Base-by-base conservation (phyloP, 2,888 invertebrate species). In the Cephus spinipes region DNA sequence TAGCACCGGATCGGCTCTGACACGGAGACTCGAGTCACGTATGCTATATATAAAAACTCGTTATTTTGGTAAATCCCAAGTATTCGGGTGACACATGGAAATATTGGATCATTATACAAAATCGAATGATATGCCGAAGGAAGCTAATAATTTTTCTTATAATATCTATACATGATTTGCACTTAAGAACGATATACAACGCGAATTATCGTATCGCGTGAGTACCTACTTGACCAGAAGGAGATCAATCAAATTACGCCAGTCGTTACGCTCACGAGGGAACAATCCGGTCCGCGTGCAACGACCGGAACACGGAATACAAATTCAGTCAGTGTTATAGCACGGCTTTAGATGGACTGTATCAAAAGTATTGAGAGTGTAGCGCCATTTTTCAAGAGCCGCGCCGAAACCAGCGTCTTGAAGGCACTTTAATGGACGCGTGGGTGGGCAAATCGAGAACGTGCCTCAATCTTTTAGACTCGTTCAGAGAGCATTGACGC, bases 391-490 rank as follows among this genome's bases (percentile, higher is more conserved):
- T 23, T 23, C 55, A 55, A 55, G 55, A 55, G 2, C 23, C 9
- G 73, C 30, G 12, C 12, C 73, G 33, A 34, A 30, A 6, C 6
- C 74, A 35, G 68, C 73, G 74, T 74, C 75, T 77, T 30, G 69
- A 35, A 33, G 40, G 55, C 69, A 68, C 73, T 77, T 77, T 55
- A 55, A 55, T 55, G 55, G 55, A 55, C 23, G 55, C 55, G 55
- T 55, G 55, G 55, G 55, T 55, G 55, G 55, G 55, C 55, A 55
- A 55, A 55, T 23, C 55, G 23, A 55, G 55, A 55, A 55, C 23
- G 55, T 23, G 55, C 55, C 55, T 55, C 23, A 55, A 55, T 55
- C 55, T 23, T 23, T 55, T 55, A 40, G 55, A 23, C 23, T 55
- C 55, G 55, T 55, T 9, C 55, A 1, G 55, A 55, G 55, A 55